Evolutionary conservation across 2,888 invertebrate genomes (phyloP), one percentile per base, ranked within the genome.

Genomic region (Noctua janthina): DNA sequence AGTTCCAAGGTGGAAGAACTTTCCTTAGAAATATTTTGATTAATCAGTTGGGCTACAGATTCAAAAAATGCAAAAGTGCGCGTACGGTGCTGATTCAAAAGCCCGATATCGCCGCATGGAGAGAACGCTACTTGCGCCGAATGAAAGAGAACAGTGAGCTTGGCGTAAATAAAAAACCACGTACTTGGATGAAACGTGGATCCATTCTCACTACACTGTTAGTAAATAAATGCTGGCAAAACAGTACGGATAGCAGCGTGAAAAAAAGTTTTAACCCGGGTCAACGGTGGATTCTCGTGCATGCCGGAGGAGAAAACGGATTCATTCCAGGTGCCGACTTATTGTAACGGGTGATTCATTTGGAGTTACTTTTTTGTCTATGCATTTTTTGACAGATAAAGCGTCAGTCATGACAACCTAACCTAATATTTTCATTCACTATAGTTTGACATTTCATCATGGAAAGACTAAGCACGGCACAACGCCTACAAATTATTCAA

Each of bases 291-390:
- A 66, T 74, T 43, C 49, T 74, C 2, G 74, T 74, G 23, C 74
- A 74, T 39, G 66, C 66, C 7, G 74, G 66, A 3, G 49, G 64
- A 29, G 74, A 74, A 51, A 51, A 35, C 20, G 74, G 74, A 1
- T 66, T 74, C n/a, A 49, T 74, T 7, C 46, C 43, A 8, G 66
- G 59, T 11, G 74, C 74, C 0, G 49, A 35, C 0, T 39, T 74
- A n/a, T 5, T 74, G 7, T 29, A 29, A 29, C 29, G 29, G 29
- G 29, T 29, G 29, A 29, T 29, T 29, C 29, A 29, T 29, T 29
- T 29, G 29, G 29, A 29, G 29, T 29, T 29, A 29, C 29, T 29
- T 29, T 29, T 29, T 29, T 29, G 29, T 29, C 29, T 29, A 29
- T 29, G 29, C 29, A 29, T 29, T 29, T 29, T 29, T 29, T 29